Conservation (phyloP, 2,888 invertebrate species). For the Cataglyphis cursor region DNA sequence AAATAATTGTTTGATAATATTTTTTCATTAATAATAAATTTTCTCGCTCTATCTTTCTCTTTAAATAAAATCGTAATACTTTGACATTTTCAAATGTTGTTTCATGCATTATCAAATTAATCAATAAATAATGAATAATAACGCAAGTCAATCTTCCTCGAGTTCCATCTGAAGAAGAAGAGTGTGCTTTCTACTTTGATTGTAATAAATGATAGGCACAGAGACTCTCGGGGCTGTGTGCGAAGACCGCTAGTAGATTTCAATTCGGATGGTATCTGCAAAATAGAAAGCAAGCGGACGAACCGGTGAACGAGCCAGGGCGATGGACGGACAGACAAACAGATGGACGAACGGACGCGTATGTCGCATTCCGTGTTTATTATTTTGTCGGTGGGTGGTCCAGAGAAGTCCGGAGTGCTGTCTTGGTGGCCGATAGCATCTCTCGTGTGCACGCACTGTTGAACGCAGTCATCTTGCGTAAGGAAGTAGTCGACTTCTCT, state of each 20-base stretch:
- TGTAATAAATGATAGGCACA: constrained; percentile 26
- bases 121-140: not conserved
- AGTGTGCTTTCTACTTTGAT: not conserved
- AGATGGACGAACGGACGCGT: constrained; percentile 69
- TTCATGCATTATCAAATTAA: not conserved
- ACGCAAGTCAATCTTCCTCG: not conserved
- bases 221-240: not conserved
- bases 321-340: constrained; percentile 60
- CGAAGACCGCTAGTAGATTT: constrained; percentile 64
- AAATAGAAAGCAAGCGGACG: constrained; percentile 76
- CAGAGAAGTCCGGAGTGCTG: constrained; percentile 79
- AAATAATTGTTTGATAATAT: not conserved
- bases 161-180: not conserved
- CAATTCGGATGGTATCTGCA: constrained; percentile 76
- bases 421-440: constrained; percentile 82
- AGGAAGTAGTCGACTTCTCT: constrained; percentile 79
- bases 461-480: constrained; percentile 82
- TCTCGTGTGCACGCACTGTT: constrained; percentile 81
- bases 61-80: not conserved
- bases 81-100: not conserved
- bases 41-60: not conserved
- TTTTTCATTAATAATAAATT: not conserved
- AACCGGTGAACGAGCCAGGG: constrained; percentile 41
- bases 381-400: constrained; percentile 85
- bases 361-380: constrained; percentile 82